Conservation (phyloP, 2,797 vertebrate genomes). For the Phaenicophaeus curvirostris region DNA sequence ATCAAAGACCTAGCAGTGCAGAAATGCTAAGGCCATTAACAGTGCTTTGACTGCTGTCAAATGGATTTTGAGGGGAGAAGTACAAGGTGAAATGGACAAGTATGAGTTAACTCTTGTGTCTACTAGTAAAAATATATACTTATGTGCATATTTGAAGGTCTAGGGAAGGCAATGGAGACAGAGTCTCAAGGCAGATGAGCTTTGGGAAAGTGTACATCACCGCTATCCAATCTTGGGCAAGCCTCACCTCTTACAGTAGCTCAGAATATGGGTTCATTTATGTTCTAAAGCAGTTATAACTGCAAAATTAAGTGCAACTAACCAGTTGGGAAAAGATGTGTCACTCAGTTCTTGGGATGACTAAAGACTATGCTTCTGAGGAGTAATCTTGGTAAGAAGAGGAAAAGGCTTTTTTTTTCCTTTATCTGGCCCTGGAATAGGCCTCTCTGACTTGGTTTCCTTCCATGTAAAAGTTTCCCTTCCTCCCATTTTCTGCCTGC, state of each 20-base stretch:
- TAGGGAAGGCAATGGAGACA: not conserved
- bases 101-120: not conserved
- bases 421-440: not conserved
- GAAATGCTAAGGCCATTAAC: not conserved
- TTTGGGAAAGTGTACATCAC: not conserved
- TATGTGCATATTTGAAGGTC: not conserved
- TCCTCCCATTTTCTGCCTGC: not conserved
- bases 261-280: not conserved
- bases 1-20: not conserved
- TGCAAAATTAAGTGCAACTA: not conserved
- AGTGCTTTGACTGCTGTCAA: not conserved
- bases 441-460: rapidly evolving
- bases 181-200: not conserved
- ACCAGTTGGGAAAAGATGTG: not conserved
- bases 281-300: not conserved
- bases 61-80: not conserved
- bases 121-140: not conserved
- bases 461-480: not conserved
- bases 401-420: not conserved
- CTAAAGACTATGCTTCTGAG: not conserved
- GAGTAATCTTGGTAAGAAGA: not conserved
- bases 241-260: not conserved
- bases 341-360: not conserved
- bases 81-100: not conserved
- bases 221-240: not conserved